Evolutionary conservation across 2,113 vertebrate species (phyloP).

Genomic region (Leuciscus idus): DNA sequence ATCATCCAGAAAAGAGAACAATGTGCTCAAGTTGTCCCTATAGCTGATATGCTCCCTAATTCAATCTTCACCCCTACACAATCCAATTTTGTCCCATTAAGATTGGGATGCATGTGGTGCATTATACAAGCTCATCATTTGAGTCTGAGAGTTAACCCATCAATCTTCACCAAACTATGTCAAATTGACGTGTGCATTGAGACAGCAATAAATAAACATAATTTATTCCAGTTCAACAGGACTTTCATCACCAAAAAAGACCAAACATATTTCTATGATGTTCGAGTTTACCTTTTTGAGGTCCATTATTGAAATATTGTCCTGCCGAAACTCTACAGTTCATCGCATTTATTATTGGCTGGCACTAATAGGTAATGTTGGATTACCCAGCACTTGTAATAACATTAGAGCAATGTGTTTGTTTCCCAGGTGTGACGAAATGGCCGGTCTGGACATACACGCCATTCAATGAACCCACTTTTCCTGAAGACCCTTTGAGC

Average conservation of each 20-base stretch:
- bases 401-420: slow-evolving; percentile 19
- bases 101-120: slow-evolving; percentile 31
- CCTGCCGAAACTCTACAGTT: background rate
- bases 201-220: background rate
- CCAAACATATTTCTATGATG: background rate
- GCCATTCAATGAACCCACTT: background rate
- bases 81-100: slow-evolving; percentile 46
- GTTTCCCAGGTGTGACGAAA: slow-evolving; percentile 18
- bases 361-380: slow-evolving; percentile 23
- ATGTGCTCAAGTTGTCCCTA: slow-evolving; percentile 35
- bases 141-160: slow-evolving; percentile 36
- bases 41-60: slow-evolving; percentile 47
- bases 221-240: background rate
- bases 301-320: background rate
- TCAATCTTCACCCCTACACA: slow-evolving; percentile 45
- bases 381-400: slow-evolving; percentile 1
- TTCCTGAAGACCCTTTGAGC: slow-evolving; percentile 30
- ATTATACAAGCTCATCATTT: slow-evolving; percentile 41
- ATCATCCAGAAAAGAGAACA: slow-evolving; percentile 16
- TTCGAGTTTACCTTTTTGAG: background rate
- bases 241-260: background rate
- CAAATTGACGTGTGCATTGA: background rate
- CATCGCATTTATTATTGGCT: slow-evolving; percentile 17
- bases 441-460: background rate
- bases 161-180: slow-evolving; percentile 38